Conservation (phyloP, 2,797 vertebrate genomes). For the Atherinosoma microstoma region DNA sequence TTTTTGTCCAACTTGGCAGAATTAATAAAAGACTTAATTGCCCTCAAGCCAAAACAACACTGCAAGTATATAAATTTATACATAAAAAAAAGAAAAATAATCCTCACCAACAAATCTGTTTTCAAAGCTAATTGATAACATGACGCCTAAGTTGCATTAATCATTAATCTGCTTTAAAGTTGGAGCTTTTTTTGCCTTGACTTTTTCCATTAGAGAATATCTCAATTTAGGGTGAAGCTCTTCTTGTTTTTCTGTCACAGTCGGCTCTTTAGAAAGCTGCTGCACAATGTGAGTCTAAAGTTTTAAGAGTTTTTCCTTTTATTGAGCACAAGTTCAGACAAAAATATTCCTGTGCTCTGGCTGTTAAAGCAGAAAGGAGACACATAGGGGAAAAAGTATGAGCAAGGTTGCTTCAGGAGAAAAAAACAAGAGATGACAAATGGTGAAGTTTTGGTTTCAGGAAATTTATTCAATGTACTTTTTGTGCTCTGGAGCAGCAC, state of each 20-base stretch:
- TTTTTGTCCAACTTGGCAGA: conserved; percentile 52
- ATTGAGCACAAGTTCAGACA: conserved; percentile 25
- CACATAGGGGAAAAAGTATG: not conserved
- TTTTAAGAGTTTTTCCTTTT: conserved; percentile 29
- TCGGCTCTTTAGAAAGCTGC: not conserved
- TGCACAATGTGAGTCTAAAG: conserved; percentile 5
- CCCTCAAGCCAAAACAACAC: conserved; percentile 22
- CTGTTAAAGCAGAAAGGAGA: conserved; percentile 25
- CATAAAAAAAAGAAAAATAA: not conserved
- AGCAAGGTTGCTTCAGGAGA: conserved; percentile 28
- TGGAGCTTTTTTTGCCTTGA: not conserved
- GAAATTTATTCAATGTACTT: conserved; percentile 11
- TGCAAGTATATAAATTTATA: not conserved
- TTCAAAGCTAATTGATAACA: conserved; percentile 18
- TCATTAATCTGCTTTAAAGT: conserved; percentile 34
- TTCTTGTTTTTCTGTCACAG: conserved; percentile 6
- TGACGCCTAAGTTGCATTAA: conserved; percentile 6
- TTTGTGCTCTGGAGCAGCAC: conserved; percentile 17
- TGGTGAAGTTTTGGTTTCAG: conserved; percentile 34
- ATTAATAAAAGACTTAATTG: conserved; percentile 35
- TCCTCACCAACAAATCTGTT: not conserved
- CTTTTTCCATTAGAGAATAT: conserved; percentile 8
- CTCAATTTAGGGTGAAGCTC: conserved; percentile 10
- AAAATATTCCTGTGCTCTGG: conserved; percentile 34
- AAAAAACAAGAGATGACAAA: conserved; percentile 22